Percentiles rank a stretch among this genome's conserved stretches.
These are phyloP conservation scores for Bothrops jararaca DNA, from an alignment of 2,113 vertebrate genomes.

Conservation along the genomic window DNA sequence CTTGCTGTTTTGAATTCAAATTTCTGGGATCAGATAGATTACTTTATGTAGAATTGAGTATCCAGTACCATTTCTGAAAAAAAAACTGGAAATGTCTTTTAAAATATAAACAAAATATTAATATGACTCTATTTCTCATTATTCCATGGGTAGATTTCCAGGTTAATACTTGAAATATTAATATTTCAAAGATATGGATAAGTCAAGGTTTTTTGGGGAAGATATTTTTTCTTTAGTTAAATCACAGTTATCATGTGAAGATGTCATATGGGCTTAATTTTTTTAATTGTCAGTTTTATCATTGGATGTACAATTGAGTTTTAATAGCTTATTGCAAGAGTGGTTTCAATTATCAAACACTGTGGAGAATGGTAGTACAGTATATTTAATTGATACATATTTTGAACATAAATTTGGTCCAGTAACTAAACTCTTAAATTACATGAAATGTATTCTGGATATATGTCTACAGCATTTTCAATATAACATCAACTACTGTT, in stretches of 20 bases:
- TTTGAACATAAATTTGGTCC: neutral
- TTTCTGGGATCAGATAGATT: neutral
- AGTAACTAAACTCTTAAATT: neutral
- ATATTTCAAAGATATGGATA: too few species aligned
- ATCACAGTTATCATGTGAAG: neutral
- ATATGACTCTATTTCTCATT: neutral
- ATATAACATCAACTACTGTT: neutral
- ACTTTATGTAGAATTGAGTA: neutral
- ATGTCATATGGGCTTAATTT: neutral
- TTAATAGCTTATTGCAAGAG: neutral
- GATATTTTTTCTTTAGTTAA: neutral
- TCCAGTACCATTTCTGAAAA: neutral
- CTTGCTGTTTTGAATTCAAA: neutral
- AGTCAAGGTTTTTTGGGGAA: too few species aligned
- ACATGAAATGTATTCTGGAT: neutral
- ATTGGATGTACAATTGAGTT: neutral
- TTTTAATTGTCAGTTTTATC: neutral
- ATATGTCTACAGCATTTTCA: neutral
- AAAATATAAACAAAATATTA: neutral
- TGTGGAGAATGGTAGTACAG: neutral
- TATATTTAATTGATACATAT: neutral
- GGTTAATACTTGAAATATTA: too few species aligned
- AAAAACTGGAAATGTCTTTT: neutral
- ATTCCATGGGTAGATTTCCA: too few species aligned
- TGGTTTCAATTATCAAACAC: neutral